phyloP scores from a whole-genome alignment of 1,140 invertebrate species.

The Trichomalopsis sarcophagae region DNA sequence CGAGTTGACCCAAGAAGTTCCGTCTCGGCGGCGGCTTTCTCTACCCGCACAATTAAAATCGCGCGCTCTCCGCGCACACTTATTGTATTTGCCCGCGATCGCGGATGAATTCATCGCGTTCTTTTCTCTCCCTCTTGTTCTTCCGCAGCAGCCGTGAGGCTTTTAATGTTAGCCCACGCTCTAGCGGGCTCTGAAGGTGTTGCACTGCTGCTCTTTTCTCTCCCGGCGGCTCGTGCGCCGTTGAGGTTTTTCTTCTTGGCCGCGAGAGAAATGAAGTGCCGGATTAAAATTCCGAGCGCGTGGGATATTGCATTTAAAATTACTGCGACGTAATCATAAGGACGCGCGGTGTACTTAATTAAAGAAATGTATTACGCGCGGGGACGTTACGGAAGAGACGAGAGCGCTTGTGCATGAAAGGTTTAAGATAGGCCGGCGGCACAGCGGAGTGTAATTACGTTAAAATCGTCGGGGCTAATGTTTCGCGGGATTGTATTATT shows the following conservation, averaged over 20 bases:
- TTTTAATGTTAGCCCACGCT: not conserved
- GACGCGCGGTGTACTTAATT: constrained; percentile 20
- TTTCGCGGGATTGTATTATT: not conserved
- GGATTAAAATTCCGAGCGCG: constrained; percentile 17
- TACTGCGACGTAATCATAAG: constrained; percentile 28
- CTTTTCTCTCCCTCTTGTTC: not conserved
- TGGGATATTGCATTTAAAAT: constrained; percentile 39
- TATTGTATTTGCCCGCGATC: not conserved
- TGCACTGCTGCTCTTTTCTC: not conserved
- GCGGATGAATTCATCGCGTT: not conserved
- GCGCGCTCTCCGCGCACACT: too few species aligned
- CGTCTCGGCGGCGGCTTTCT: not conserved
- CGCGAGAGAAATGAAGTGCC: not conserved
- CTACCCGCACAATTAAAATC: not conserved
- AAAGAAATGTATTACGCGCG: not conserved
- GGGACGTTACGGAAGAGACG: not conserved
- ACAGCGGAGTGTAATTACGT: not conserved
- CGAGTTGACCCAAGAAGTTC: not conserved
- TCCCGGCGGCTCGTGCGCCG: not conserved
- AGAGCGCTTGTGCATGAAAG: not conserved
- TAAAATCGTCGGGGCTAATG: not conserved
- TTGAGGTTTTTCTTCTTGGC: not conserved
- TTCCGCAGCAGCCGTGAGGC: too few species aligned
- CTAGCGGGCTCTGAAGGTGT: too few species aligned
- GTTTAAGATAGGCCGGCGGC: not conserved